A percentile compares a stretch with the other conserved stretches of the same genome.
These are phyloP conservation scores for Drosophila sechellia DNA, from an alignment of 1,140 invertebrate species.

Conservation along the genomic window DNA sequence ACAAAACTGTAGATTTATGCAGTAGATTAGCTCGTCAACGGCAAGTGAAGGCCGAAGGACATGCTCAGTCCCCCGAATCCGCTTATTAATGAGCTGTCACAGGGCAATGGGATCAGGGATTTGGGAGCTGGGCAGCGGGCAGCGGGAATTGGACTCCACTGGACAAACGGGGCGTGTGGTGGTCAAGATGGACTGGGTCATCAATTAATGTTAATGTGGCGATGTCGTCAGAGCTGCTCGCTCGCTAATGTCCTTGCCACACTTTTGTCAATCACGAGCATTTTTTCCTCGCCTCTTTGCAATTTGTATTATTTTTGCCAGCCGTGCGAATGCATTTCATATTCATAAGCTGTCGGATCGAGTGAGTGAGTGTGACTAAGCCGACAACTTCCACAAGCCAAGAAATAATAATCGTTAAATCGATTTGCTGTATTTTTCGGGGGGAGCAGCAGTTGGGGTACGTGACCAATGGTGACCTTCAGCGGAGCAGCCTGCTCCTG, in stretches of 20 bases:
- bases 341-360: constrained; percentile 63
- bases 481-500: constrained; percentile 34
- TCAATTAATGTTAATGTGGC: constrained; percentile 69
- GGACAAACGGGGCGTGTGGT: background rate
- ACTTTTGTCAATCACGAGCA: constrained; percentile 76
- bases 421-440: constrained; percentile 48
- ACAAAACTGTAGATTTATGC: constrained; percentile 78
- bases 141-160: constrained; percentile 1
- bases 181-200: constrained; percentile 49
- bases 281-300: constrained; percentile 11
- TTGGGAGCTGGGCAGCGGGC: background rate
- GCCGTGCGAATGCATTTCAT: constrained; percentile 69
- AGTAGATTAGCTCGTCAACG: constrained; percentile 76
- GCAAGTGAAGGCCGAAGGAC: constrained; percentile 41
- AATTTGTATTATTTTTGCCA: constrained; percentile 10
- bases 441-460: constrained; percentile 6
- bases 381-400: constrained; percentile 41
- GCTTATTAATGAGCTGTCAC: constrained; percentile 80
- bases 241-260: constrained; percentile 69
- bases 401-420: constrained; percentile 72
- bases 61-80: constrained; percentile 49
- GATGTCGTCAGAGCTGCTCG: constrained; percentile 38
- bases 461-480: constrained; percentile 66
- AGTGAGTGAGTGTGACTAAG: constrained; percentile 63
- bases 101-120: constrained; percentile 1